Percentiles rank a stretch among this genome's conserved stretches.
phyloP scores from a whole-genome alignment of 2,113 vertebrate species.

The Psettodes erumei region DNA sequence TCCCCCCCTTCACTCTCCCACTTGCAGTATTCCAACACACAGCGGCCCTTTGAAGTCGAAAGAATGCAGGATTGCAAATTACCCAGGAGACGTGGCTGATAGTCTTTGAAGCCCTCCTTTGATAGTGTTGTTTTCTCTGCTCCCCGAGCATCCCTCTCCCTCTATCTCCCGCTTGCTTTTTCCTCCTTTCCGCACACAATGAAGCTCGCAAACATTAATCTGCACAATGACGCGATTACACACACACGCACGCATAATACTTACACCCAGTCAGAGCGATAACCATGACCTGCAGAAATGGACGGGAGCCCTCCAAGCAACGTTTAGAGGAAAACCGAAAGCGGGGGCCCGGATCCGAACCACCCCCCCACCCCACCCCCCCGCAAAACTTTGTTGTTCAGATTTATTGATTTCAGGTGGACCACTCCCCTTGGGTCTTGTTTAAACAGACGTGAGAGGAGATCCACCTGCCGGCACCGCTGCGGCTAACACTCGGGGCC shows the following conservation, averaged over 20 bases:
- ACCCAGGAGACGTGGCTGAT: slow-evolving; percentile 93
- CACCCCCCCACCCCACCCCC: too few relatives aligned
- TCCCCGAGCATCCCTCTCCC: slow-evolving; percentile 77
- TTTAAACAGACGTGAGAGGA: slow-evolving; percentile 3
- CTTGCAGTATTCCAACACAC: slow-evolving; percentile 84
- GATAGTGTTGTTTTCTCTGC: slow-evolving; percentile 88
- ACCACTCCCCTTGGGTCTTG: not conserved
- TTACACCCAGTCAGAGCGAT: slow-evolving; percentile 80
- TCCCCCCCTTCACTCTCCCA: slow-evolving; percentile 68
- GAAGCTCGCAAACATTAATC: slow-evolving; percentile 73
- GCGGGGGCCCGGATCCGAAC: not conserved
- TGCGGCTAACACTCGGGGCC: slow-evolving; percentile 25
- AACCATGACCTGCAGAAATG: slow-evolving; percentile 77
- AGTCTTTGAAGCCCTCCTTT: slow-evolving; percentile 99
- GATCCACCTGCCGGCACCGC: slow-evolving; percentile 42
- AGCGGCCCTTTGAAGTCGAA: slow-evolving; percentile 95
- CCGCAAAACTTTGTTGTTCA: not conserved
- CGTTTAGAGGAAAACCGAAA: not conserved
- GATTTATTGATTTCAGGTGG: slow-evolving; percentile 16
- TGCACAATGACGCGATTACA: slow-evolving; percentile 49
- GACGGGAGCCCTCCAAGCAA: not conserved
- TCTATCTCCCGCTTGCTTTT: slow-evolving; percentile 78
- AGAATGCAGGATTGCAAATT: slow-evolving; percentile 96
- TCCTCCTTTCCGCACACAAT: slow-evolving; percentile 62
- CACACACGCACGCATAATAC: slow-evolving; percentile 32